phyloP scores from a whole-genome alignment of 2,797 vertebrate genomes.

The Allobates femoralis region DNA sequence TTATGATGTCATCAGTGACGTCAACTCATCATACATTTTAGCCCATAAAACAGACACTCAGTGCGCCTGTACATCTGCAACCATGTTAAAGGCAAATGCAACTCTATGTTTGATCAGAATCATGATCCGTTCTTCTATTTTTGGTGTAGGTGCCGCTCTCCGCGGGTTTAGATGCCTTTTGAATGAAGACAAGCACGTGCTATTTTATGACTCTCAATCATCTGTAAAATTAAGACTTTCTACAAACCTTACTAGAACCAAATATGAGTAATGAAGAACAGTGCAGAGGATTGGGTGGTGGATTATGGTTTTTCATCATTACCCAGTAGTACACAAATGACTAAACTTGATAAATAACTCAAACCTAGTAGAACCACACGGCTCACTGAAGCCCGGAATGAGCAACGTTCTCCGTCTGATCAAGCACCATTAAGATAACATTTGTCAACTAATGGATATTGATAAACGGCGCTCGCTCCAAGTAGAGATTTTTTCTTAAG shows the following conservation, averaged over 20 bases:
- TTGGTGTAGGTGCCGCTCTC: background rate
- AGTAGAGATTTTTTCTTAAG: background rate
- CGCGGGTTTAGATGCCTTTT: background rate
- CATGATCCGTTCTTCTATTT: background rate
- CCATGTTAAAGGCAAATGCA: background rate
- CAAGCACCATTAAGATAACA: constrained; percentile 44
- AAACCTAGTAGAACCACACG: constrained; percentile 7
- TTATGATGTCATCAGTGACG: no score
- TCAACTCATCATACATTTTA: no score
- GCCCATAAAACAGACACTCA: background rate
- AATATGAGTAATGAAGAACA: constrained; percentile 15
- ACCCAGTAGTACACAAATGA: constrained; percentile 23
- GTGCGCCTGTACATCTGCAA: background rate
- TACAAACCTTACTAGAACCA: background rate
- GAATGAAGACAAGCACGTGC: background rate
- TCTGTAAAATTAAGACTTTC: constrained; percentile 21
- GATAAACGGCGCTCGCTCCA: constrained; percentile 18
- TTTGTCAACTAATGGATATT: constrained; percentile 53
- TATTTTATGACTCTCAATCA: constrained; percentile 26
- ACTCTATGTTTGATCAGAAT: background rate
- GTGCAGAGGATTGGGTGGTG: constrained; percentile 5
- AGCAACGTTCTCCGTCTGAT: constrained; percentile 41
- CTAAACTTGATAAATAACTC: constrained; percentile 51
- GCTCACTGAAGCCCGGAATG: constrained; percentile 47
- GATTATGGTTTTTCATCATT: constrained; percentile 34